Evolutionary conservation across 1,140 invertebrate species (phyloP).

Genomic region (Apis dorsata): DNA sequence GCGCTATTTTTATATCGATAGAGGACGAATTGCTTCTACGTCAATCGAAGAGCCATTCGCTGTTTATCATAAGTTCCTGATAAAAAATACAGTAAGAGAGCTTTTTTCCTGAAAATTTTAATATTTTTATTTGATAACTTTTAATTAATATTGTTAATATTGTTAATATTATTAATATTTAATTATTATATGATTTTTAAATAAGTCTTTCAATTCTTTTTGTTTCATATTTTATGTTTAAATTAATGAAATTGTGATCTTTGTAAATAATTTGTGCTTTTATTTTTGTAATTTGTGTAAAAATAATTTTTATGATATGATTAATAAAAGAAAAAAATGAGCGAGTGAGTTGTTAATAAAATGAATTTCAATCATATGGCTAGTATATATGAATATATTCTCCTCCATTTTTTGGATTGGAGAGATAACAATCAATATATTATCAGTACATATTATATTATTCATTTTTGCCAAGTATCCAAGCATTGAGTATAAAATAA

Average conservation of each 20-base stretch:
- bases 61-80: not conserved
- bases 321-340: conserved; percentile 24
- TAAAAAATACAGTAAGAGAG: not conserved
- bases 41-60: conserved; percentile 26
- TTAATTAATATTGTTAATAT: not conserved
- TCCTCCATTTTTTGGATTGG: not conserved
- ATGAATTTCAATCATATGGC: not conserved
- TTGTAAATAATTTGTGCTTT: no score
- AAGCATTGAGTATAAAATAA: not conserved
- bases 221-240: no score
- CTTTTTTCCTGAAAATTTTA: not conserved
- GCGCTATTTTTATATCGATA: conserved; percentile 41
- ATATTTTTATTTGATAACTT: not conserved
- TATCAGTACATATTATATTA: not conserved
- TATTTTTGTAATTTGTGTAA: not conserved
- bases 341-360: not conserved
- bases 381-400: not conserved
- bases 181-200: no score
- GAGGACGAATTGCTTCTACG: conserved; percentile 29
- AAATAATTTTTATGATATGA: not conserved
- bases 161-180: no score
- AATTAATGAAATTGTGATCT: no score
- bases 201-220: no score
- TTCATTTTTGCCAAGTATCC: conserved; percentile 22
- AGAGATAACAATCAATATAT: conserved; percentile 3